A percentile compares a stretch with the other conserved stretches of the same genome.
Evolutionary conservation across 2,113 vertebrate genomes (phyloP).

Genomic region (Tachycineta bicolor): DNA sequence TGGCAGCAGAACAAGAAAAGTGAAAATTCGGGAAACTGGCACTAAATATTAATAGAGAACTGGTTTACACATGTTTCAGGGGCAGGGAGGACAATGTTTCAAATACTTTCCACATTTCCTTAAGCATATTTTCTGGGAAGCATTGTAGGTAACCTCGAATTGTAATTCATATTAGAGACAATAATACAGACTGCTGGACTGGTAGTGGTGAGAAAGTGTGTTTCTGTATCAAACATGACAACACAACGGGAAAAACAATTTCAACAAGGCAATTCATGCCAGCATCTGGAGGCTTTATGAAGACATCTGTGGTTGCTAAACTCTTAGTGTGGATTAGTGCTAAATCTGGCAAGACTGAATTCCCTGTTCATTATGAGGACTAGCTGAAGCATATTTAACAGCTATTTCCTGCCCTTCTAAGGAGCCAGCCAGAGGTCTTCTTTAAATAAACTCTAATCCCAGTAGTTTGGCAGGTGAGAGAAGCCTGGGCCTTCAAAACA

Average conservation of each 20-base stretch:
- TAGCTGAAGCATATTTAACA: background rate
- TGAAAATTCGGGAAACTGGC: background rate
- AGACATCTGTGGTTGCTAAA: background rate
- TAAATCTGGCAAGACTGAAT: background rate
- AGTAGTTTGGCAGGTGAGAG: background rate
- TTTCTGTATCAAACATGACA: background rate
- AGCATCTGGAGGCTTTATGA: background rate
- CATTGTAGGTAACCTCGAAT: background rate
- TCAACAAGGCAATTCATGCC: background rate
- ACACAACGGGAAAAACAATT: background rate
- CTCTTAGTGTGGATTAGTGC: background rate
- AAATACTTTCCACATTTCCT: background rate
- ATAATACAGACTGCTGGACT: background rate
- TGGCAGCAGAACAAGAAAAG: background rate
- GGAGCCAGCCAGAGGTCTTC: background rate
- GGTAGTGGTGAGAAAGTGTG: background rate
- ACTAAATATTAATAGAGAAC: background rate
- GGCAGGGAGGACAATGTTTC: background rate
- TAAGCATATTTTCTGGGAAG: background rate
- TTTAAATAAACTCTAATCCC: slow-evolving; percentile 44
- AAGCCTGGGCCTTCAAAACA: background rate
- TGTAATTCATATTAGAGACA: background rate
- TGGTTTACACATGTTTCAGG: background rate
- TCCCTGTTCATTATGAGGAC: background rate
- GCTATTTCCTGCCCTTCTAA: background rate